Base-by-base conservation (phyloP, 2,888 invertebrate genomes). In the Athalia circularis region DNA sequence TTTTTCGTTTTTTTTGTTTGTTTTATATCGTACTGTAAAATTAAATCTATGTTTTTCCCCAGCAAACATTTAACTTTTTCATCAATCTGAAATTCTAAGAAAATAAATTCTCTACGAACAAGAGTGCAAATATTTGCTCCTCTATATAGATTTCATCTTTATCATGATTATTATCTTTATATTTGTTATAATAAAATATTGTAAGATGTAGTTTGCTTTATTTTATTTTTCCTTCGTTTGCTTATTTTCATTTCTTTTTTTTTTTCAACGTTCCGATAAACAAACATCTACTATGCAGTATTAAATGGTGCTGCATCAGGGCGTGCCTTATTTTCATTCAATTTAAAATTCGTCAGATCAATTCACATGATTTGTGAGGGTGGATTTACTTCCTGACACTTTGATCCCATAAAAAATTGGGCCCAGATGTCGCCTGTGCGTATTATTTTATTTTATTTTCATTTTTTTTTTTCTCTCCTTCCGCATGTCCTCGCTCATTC, bases 381-480 rank as follows among this genome's bases (percentile, higher is more conserved):
- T 13, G n/a, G 29, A 43, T 54, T 48, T 43, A n/a, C 59, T 7
- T 54, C 54, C 54, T 57, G 68, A 68, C 29, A 68, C 29, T 8
- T 54, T 68, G 68, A 68, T 68, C 68, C 68, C 9, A 29, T n/a
- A 57, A 68, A n/a, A 15, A 43, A 29, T 29, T 47, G 29, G 7
- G 43, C 8, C 68, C 68, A 68, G 68, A 54, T 68, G 68, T 68
- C 13, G 48, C 43, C 7, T n/a, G 9, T 29, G 29, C 29, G 29
- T 29, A 29, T 29, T 29, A 29, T 29, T 29, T 29, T 29, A 29
- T 29, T 29, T 29, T 43, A 47, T 65, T 29, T 65, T 11, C n/a
- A n/a, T 65, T 48, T 8, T 48, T 45, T 8, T 6, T 43, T n/a
- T 11, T 11, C 4, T 54, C 54, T n/a, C 11, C 2, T 52, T 3